A percentile compares a stretch with the other conserved stretches of the same genome.
Conservation (phyloP, 2,113 vertebrate genomes). For the Tragelaphus scriptus region DNA sequence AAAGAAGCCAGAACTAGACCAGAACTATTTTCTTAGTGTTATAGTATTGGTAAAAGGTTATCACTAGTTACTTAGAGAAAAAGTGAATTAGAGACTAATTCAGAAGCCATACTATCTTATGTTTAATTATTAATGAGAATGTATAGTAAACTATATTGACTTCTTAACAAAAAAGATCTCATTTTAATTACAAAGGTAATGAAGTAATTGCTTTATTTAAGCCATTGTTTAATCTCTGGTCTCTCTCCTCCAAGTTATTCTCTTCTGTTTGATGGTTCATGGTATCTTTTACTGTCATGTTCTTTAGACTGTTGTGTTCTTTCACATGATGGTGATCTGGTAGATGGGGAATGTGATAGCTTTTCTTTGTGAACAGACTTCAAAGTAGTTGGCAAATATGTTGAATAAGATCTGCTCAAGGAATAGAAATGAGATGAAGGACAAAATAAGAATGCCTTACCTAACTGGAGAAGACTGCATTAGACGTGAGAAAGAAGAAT, state of each 20-base stretch:
- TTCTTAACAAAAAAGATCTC: background rate
- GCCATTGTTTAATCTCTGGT: background rate
- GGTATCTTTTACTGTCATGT: background rate
- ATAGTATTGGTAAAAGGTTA: background rate
- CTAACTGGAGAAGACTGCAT: background rate
- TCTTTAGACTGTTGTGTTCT: background rate
- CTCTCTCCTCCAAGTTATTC: background rate
- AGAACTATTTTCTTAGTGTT: background rate
- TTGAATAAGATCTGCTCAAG: background rate
- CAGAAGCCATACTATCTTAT: background rate
- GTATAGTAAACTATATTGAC: background rate
- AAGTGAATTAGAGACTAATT: background rate
- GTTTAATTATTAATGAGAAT: background rate
- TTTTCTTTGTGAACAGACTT: background rate
- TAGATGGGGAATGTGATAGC: background rate
- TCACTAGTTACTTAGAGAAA: background rate
- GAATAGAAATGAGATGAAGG: background rate
- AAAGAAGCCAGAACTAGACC: background rate
- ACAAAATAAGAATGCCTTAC: background rate
- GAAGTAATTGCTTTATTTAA: background rate
- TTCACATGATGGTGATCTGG: background rate
- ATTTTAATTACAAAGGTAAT: background rate
- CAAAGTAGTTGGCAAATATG: background rate
- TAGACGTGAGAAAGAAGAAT: background rate
- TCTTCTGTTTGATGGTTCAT: background rate